These are phyloP conservation scores for Catocala fraxini DNA, from an alignment of 2,888 invertebrate species.

Conservation along the genomic window DNA sequence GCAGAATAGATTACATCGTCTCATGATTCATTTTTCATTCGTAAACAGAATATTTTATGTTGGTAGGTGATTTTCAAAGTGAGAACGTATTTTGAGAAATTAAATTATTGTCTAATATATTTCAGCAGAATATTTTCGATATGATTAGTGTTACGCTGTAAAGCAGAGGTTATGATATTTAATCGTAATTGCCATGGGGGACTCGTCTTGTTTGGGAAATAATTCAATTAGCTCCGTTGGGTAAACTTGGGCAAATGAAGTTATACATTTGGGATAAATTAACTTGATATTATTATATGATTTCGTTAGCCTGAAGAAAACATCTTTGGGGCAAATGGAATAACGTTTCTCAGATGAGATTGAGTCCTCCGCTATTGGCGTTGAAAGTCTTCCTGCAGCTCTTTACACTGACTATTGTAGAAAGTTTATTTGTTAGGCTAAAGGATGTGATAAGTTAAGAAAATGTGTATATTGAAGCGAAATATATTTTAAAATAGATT, in stretches of 20 bases:
- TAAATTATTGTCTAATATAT: constrained; percentile 76
- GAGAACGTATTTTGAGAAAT: constrained; percentile 74
- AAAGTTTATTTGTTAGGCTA: constrained; percentile 83
- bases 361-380: constrained; percentile 63
- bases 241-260: constrained; percentile 30
- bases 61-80: constrained; percentile 66
- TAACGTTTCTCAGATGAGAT: constrained; percentile 28
- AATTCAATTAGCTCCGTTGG: constrained; percentile 33
- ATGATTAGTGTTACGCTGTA: constrained; percentile 81
- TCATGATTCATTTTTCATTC: constrained; percentile 23
- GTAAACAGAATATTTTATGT: constrained; percentile 57
- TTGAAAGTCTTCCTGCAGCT: constrained; percentile 87
- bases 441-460: constrained; percentile 84
- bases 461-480: constrained; percentile 74
- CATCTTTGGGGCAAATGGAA: constrained; percentile 38
- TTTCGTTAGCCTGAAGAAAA: constrained; percentile 29
- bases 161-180: constrained; percentile 73
- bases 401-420: constrained; percentile 87
- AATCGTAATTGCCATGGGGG: constrained; percentile 74
- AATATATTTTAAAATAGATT: constrained; percentile 74
- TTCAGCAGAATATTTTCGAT: constrained; percentile 83
- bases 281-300: constrained; percentile 32
- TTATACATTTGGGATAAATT: constrained; percentile 34
- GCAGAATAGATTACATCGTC: constrained; percentile 19
- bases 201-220: constrained; percentile 37